Base-by-base conservation (phyloP, 1,140 invertebrate species). In the Sarcophaga bullata region DNA sequence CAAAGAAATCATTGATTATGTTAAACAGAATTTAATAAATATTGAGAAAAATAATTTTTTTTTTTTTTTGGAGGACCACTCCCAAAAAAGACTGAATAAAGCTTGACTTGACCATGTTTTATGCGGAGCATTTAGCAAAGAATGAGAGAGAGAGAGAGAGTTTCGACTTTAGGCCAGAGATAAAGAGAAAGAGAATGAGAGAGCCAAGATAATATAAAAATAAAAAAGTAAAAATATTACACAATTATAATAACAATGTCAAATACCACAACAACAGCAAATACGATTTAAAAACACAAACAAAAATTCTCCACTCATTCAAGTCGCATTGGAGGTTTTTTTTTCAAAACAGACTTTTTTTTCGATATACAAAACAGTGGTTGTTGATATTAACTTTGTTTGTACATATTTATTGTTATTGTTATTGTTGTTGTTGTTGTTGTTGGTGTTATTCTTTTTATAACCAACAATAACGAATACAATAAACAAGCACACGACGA, bases 171-270 rank as follows among this genome's bases (percentile, higher is more conserved):
- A 37, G 25, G 25, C 25, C 25, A 37, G 25, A 37, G 25, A 37
- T 37, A 37, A 37, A 37, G 25, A 37, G 25, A 37, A 37, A 37
- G 25, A 37, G 25, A 37, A 4, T 37, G 62, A 68, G 62, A 68
- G 62, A 68, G 17, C 17, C 62, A 68, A 68, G 62, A 17, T 68
- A 68, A 58, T 7, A 58, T 13, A 58, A 58, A 11, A 58, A 58
- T 7, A 58, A 58, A 58, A 58, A 58, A 68, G 19, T 68, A 68
- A 17, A 68, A 68, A 68, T 68, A 68, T 68, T 68, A 68, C 62
- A 68, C 62, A 68, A 68, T 68, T 68, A 68, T 68, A 68, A 68
- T 68, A 68, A 68, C 62, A 68, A 68, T 68, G 62, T 68, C 62
- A 68, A 68, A 68, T 68, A 68, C 62, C 17, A 68, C 62, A 58